These are phyloP conservation scores for Sebastes schlegelii DNA, from an alignment of 2,113 vertebrate species.

Conservation along the genomic window DNA sequence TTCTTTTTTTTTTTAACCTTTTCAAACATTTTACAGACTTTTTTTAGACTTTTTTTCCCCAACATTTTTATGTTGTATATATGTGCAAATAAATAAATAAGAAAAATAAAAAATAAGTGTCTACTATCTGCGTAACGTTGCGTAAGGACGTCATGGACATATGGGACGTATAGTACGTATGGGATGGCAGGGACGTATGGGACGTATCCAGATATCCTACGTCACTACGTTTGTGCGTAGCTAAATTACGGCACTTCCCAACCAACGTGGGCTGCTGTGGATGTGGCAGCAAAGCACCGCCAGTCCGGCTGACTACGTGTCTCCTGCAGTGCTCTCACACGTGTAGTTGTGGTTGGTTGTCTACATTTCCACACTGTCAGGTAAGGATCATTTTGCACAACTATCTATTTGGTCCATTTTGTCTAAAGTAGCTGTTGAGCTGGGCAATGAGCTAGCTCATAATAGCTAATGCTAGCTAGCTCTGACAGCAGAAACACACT, in stretches of 20 bases:
- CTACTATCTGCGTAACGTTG: neutral
- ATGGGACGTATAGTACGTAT: neutral
- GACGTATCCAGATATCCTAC: neutral
- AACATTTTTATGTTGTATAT: too few relatives aligned
- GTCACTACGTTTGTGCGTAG: slow-evolving; percentile 45
- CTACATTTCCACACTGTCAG: neutral
- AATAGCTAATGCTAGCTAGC: slow-evolving; percentile 60
- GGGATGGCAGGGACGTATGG: neutral
- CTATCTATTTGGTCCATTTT: neutral
- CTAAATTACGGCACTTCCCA: neutral
- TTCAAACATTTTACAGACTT: too few relatives aligned
- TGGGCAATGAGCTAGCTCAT: neutral
- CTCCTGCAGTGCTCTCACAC: neutral
- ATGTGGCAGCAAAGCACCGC: slow-evolving; percentile 70
- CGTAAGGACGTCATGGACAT: neutral
- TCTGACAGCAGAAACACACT: slow-evolving; percentile 6
- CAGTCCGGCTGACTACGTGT: slow-evolving; percentile 57
- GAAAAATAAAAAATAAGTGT: neutral
- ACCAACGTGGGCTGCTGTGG: slow-evolving; percentile 72
- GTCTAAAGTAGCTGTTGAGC: neutral
- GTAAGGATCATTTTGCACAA: slow-evolving; percentile 13
- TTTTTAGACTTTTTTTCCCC: too few relatives aligned
- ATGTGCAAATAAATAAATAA: too few relatives aligned
- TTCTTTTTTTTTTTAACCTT: too few relatives aligned
- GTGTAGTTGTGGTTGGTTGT: slow-evolving; percentile 5